Evolutionary conservation across 2,113 vertebrate species (phyloP), one percentile per base, ranked within the genome.

Genomic region (Caranx melampygus): DNA sequence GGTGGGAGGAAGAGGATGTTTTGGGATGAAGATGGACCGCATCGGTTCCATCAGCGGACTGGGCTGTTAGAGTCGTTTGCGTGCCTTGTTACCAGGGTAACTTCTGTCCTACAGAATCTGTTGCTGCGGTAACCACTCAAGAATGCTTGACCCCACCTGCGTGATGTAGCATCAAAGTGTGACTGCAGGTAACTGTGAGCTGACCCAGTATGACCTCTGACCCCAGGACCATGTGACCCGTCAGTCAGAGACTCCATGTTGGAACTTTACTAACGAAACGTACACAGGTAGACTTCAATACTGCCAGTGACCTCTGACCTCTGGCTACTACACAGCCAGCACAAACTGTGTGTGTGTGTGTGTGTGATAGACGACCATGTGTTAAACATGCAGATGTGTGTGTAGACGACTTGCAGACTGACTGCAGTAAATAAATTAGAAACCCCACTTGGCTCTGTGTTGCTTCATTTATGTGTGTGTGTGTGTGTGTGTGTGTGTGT

Each of bases 21-120:
- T 96, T 1, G 95, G 96, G 49, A 92, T 95, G 91, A 96, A 96
- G 84, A 90, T 96, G 87, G 96, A 96, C 72, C 93, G 96, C 5
- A 96, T 96, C 10, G 95, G 96, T 26, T 91, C 94, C 26, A 66
- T 95, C 81, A 96, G 95, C 1, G 94, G 95, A 0, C 87, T 96
- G 8, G 96, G 96, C 8, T 96, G 96, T 68, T 89, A 90, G 78
- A 68, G 3, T 5, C 1, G 3, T 14, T 11, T 2, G 3, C 3
- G 11, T 4, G 2, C 6, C 20, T 0, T 7, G 37, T 68, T 34
- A 12, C 62, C 78, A n/a, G 11, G 72, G 14, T n/a, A 20, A 70
- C 52, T 2, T 12, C 52, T 13, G n/a, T 21, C 52, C 52, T 13
- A 3, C 52, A 26, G 52, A 12, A 1, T 10, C 52, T 51, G 47